Percentiles rank a stretch among this genome's conserved stretches.
phyloP scores from a whole-genome alignment of 2,797 vertebrate genomes.

The Falco biarmicus region DNA sequence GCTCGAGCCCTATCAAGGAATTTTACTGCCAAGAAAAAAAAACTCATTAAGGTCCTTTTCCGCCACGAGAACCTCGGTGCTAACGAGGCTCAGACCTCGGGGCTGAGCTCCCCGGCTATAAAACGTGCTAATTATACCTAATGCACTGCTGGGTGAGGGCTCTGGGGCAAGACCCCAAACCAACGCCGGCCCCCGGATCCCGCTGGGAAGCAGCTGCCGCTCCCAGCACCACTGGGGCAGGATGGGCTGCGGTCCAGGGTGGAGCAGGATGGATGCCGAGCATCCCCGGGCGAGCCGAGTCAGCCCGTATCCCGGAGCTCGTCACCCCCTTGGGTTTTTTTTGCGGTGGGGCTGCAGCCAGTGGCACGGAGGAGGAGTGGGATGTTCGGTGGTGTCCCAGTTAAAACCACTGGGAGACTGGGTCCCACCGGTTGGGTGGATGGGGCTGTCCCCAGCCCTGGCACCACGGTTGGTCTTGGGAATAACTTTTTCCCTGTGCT shows the following conservation, averaged over 20 bases:
- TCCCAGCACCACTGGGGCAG: neutral
- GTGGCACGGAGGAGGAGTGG: accelerated
- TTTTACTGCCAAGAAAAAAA: neutral
- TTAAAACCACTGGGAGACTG: neutral
- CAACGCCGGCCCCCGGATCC: accelerated
- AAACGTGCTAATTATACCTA: neutral
- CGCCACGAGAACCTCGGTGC: neutral
- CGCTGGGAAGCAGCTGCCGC: neutral
- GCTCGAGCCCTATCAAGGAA: neutral
- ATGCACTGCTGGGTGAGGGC: too few relatives aligned
- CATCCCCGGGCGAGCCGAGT: accelerated
- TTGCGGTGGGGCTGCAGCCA: accelerated
- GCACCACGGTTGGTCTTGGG: accelerated
- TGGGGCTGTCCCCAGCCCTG: accelerated
- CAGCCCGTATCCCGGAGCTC: neutral
- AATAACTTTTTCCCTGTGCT: neutral
- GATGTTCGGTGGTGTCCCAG: accelerated
- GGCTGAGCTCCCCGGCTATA: neutral
- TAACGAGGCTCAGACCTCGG: neutral
- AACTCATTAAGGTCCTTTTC: constrained; percentile 22
- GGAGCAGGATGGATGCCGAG: neutral
- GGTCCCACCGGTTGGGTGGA: accelerated
- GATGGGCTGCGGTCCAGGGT: neutral
- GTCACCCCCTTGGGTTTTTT: neutral
- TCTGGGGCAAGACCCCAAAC: neutral